phyloP scores from a whole-genome alignment of 2,888 invertebrate species.

The Drosophila melanosoma region DNA sequence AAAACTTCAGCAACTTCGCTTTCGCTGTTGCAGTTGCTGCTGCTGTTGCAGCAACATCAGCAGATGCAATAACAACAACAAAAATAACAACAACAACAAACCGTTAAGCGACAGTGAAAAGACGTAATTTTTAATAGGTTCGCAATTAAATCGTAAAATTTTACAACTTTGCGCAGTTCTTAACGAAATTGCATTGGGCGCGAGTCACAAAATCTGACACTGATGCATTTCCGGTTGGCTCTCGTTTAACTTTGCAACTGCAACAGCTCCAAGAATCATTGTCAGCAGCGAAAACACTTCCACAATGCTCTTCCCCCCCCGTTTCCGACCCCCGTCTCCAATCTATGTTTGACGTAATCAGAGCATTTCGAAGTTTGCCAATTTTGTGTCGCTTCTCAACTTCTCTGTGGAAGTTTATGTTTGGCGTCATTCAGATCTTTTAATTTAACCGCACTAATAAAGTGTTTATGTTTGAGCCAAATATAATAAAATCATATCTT shows the following conservation, averaged over 20 bases:
- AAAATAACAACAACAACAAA: constrained; percentile 11
- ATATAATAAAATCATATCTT: neutral
- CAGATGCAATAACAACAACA: constrained; percentile 24
- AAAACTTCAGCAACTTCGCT: constrained; percentile 70
- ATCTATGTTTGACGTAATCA: constrained; percentile 25
- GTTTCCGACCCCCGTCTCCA: neutral
- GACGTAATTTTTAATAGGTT: constrained; percentile 81
- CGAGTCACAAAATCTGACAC: constrained; percentile 71
- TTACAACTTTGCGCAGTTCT: constrained; percentile 80
- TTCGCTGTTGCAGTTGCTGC: constrained; percentile 27
- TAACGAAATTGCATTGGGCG: constrained; percentile 74
- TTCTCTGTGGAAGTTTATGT: constrained; percentile 43
- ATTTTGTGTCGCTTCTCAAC: constrained; percentile 45
- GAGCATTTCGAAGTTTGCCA: constrained; percentile 52
- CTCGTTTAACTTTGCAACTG: constrained; percentile 44
- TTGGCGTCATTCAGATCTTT: constrained; percentile 37
- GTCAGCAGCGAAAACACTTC: constrained; percentile 21
- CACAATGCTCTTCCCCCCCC: neutral
- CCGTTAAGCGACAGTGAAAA: constrained; percentile 49
- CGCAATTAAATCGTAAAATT: constrained; percentile 82
- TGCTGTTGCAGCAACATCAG: constrained; percentile 35
- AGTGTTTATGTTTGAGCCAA: constrained; percentile 22
- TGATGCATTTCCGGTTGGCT: constrained; percentile 76
- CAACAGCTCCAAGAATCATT: constrained; percentile 1
- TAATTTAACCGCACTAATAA: constrained; percentile 38